phyloP scores from a whole-genome alignment of 2,888 invertebrate species.

The Sarcophaga rosellei region DNA sequence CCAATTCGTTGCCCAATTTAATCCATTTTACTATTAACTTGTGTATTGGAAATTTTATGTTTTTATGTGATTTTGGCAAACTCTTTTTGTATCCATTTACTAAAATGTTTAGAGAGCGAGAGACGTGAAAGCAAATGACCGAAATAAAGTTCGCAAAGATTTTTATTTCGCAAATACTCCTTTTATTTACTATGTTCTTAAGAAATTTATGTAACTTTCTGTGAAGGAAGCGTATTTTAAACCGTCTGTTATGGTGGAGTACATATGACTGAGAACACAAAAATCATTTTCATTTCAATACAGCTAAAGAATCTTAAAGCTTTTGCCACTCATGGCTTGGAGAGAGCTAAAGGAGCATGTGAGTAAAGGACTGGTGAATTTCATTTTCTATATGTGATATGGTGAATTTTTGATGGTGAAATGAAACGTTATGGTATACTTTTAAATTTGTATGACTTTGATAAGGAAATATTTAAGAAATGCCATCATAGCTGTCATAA shows the following conservation, averaged over 20 bases:
- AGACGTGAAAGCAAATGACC: too few species aligned
- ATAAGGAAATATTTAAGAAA: constrained; percentile 20
- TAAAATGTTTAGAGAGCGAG: too few species aligned
- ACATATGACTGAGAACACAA: constrained; percentile 71
- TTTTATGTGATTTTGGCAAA: constrained; percentile 32
- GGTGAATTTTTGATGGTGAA: constrained; percentile 9
- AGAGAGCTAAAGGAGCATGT: too few species aligned
- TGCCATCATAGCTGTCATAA: constrained; percentile 27
- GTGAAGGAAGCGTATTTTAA: constrained; percentile 65
- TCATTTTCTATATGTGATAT: too few species aligned
- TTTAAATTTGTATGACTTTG: constrained; percentile 13
- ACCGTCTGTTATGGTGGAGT: constrained; percentile 72
- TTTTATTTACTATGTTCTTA: constrained; percentile 24
- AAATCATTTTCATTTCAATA: constrained; percentile 13
- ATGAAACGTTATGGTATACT: too few species aligned
- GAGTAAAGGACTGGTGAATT: too few species aligned
- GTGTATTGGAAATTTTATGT: too few species aligned
- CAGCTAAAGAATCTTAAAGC: background rate
- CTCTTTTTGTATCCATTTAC: constrained; percentile 25
- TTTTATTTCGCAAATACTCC: constrained; percentile 30
- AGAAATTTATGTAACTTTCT: constrained; percentile 36
- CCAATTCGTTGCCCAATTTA: too few species aligned
- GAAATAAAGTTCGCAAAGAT: background rate
- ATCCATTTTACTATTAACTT: too few species aligned
- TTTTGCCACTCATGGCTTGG: too few species aligned